Evolutionary conservation across 2,797 vertebrate genomes (phyloP).

Genomic region (Pseudomugil tenellus): DNA sequence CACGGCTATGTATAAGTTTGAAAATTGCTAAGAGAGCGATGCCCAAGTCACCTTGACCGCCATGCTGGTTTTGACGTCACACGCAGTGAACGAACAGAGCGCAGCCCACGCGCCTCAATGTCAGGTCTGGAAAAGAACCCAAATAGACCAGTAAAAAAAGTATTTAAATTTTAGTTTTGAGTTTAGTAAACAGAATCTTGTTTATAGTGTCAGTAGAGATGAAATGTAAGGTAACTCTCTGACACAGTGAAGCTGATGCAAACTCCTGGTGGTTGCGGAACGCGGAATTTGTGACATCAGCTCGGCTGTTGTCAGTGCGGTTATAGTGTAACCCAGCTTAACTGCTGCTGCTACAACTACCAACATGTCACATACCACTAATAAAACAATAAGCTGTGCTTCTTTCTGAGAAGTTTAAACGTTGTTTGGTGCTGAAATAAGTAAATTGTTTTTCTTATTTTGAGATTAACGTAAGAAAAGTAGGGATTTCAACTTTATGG

Average conservation of each 20-base stretch:
- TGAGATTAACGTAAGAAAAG: no score
- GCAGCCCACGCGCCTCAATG: slow-evolving; percentile 32
- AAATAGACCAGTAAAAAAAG: background rate
- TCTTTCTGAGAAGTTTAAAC: no score
- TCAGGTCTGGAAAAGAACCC: background rate
- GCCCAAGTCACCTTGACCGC: slow-evolving; percentile 99
- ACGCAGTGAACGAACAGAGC: slow-evolving; percentile 50
- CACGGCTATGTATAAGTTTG: slow-evolving; percentile 38
- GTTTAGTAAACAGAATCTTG: no score
- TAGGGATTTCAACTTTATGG: no score
- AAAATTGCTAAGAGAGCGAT: slow-evolving; percentile 59
- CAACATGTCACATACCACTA: background rate
- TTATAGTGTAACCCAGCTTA: background rate
- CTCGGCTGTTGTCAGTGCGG: background rate
- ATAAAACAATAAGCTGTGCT: background rate
- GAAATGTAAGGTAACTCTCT: background rate
- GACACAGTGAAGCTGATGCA: background rate
- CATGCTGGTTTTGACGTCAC: slow-evolving; percentile 92
- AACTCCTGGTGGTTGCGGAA: no score
- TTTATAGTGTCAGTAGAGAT: background rate
- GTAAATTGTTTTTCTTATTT: background rate
- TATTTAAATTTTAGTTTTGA: background rate
- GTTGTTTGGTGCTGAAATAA: no score
- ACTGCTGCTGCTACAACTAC: background rate
- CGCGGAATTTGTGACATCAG: background rate